These are phyloP conservation scores for Trichonephila inaurata DNA, from an alignment of 1,140 invertebrate genomes.

Conservation along the genomic window DNA sequence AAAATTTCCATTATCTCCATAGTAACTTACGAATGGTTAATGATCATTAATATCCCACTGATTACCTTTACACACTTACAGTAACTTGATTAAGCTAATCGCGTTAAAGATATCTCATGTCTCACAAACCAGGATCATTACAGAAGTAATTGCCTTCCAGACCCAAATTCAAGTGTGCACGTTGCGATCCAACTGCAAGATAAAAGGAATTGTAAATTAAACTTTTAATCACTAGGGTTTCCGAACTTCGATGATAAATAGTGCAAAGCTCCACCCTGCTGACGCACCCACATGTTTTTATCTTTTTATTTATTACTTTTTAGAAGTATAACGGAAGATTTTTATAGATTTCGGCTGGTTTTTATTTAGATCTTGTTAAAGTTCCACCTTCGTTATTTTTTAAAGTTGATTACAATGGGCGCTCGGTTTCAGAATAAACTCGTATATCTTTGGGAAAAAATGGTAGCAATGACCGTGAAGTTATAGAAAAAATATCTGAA, in stretches of 20 bases:
- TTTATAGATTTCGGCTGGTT: conserved; percentile 16
- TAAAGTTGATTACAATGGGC: background rate
- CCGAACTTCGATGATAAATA: conserved; percentile 53
- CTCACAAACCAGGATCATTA: background rate
- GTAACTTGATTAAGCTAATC: conserved; percentile 64
- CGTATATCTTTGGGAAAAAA: background rate
- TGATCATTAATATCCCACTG: conserved; percentile 37
- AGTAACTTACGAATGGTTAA: conserved; percentile 9
- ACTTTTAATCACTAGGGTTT: conserved; percentile 67
- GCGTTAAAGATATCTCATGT: conserved; percentile 51
- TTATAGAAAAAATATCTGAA: too few species aligned
- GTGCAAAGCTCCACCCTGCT: conserved; percentile 9
- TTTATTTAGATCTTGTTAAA: conserved; percentile 13
- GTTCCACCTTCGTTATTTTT: conserved; percentile 7
- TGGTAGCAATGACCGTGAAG: background rate
- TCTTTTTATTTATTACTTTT: background rate
- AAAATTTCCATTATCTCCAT: conserved; percentile 24
- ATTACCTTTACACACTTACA: conserved; percentile 21
- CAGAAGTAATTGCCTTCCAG: conserved; percentile 39
- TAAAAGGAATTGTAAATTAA: conserved; percentile 66
- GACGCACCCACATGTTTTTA: conserved; percentile 47
- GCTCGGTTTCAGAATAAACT: background rate
- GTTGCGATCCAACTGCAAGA: conserved; percentile 17
- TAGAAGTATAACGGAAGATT: background rate
- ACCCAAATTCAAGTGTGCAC: background rate